A percentile compares a stretch with the other conserved stretches of the same genome.
Conservation (phyloP, 2,888 invertebrate genomes). For the Cylloceria caligata region DNA sequence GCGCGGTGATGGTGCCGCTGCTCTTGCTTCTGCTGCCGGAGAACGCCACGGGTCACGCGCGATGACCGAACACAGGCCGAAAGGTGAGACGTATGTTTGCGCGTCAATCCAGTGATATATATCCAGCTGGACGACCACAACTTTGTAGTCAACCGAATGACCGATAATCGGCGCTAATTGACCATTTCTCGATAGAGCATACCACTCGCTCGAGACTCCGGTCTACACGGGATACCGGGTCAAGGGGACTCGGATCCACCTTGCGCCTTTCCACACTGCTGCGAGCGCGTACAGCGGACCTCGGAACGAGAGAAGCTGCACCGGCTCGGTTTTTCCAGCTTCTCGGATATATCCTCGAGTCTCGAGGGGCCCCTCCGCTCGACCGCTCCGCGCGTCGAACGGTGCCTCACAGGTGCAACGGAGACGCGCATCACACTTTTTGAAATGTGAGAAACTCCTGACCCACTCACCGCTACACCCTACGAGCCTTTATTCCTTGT, state of each 20-base stretch:
- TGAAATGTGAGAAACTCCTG: constrained; percentile 62
- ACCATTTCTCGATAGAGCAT: constrained; percentile 19
- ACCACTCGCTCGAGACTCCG: not conserved
- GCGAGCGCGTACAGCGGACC: not conserved
- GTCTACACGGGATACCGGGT: not conserved
- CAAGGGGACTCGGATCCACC: constrained; percentile 9
- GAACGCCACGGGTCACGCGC: constrained; percentile 56
- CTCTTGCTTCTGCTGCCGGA: not conserved
- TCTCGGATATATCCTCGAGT: constrained; percentile 25
- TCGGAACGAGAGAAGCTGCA: not conserved
- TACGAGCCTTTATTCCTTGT: constrained; percentile 35
- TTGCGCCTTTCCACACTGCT: constrained; percentile 17
- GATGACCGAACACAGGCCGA: constrained; percentile 59
- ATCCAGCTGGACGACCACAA: no score
- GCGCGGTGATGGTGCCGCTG: constrained; percentile 29
- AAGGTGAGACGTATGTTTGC: constrained; percentile 53
- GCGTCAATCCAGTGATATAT: constrained; percentile 1
- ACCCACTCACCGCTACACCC: constrained; percentile 57
- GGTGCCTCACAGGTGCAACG: constrained; percentile 57
- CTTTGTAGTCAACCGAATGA: no score
- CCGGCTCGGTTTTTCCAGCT: constrained; percentile 37
- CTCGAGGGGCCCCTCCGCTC: constrained; percentile 1
- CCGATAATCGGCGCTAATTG: constrained; percentile 38
- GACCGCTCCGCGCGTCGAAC: no score
- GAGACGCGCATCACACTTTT: constrained; percentile 8